Evolutionary conservation across 2,797 vertebrate species (phyloP).

Genomic region (Sarcophilus harrisii): DNA sequence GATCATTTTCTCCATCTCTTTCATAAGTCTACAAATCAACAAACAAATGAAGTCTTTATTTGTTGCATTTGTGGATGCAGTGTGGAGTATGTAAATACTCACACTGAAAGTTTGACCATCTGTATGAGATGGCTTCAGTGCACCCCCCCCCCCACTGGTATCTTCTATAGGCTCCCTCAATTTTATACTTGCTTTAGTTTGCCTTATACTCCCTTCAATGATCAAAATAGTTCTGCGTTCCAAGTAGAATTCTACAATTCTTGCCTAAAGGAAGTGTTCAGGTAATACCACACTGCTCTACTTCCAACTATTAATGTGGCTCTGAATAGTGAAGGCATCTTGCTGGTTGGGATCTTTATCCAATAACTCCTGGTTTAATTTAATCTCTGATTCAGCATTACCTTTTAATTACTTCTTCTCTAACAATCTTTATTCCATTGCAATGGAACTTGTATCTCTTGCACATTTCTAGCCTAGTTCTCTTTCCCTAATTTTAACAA

Average conservation of each 20-base stretch:
- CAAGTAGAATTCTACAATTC: neutral
- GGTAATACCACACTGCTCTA: neutral
- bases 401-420: neutral
- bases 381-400: neutral
- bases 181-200: conserved; percentile 25
- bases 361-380: neutral
- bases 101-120: neutral
- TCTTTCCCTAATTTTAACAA: neutral
- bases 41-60: neutral
- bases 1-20: neutral
- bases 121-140: neutral
- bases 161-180: neutral
- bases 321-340: conserved; percentile 22
- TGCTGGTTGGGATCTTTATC: neutral
- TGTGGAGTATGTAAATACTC: neutral
- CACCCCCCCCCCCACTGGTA: neutral
- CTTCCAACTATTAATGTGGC: neutral
- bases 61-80: neutral
- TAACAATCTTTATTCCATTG: neutral
- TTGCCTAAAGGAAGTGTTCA: neutral
- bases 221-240: neutral
- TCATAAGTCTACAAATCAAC: neutral
- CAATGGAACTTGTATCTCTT: neutral
- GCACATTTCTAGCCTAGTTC: conserved; percentile 14
- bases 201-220: neutral